Percentiles rank a stretch among this genome's conserved stretches.
phyloP scores from a whole-genome alignment of 2,113 vertebrate species.

The Bambusicola thoracicus region DNA sequence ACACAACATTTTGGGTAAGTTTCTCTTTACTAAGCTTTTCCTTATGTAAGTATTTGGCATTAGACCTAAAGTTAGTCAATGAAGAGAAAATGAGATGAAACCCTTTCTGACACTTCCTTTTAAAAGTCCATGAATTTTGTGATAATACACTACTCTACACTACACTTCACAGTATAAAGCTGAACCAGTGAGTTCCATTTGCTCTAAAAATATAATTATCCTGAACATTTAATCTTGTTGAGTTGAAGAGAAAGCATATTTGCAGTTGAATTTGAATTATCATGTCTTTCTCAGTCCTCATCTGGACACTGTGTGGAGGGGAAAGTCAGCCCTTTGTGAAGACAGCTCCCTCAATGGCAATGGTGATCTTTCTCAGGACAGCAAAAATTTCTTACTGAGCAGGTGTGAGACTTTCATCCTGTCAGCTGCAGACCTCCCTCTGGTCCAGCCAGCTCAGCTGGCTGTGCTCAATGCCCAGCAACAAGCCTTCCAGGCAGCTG shows the following conservation, averaged over 20 bases:
- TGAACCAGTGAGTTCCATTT: neutral
- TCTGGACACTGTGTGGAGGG: fast-evolving
- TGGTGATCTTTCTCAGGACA: fast-evolving
- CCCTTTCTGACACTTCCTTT: neutral
- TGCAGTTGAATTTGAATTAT: neutral
- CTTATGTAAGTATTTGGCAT: neutral
- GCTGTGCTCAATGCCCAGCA: fast-evolving
- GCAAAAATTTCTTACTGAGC: neutral
- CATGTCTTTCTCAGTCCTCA: neutral
- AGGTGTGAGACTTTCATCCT: neutral
- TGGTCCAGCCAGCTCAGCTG: neutral
- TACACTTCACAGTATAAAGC: neutral
- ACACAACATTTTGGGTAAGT: fast-evolving
- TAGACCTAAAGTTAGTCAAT: neutral
- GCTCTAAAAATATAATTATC: neutral
- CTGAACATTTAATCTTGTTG: neutral
- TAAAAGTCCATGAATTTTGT: neutral
- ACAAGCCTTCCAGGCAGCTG: fast-evolving
- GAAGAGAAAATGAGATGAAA: neutral
- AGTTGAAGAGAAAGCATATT: neutral
- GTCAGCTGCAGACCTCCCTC: neutral
- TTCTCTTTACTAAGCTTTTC: neutral
- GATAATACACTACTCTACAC: neutral
- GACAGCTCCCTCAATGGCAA: neutral
- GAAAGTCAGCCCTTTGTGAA: neutral